Conservation (phyloP, 2,113 vertebrate genomes). For the Eretmodus cyanostictus region DNA sequence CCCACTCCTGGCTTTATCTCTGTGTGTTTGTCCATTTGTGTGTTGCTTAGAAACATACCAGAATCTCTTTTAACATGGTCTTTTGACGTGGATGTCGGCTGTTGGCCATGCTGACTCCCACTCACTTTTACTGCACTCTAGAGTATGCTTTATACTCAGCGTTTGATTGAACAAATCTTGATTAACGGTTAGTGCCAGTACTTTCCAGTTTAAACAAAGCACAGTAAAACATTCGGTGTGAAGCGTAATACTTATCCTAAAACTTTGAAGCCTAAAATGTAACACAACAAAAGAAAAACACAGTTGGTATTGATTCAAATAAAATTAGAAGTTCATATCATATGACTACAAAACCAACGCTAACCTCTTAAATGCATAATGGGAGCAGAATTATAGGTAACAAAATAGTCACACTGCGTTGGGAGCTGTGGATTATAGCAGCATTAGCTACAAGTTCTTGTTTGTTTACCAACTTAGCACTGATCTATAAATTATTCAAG, state of each 20-base stretch:
- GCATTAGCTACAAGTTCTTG: neutral
- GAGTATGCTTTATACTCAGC: neutral
- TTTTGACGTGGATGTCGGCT: slow-evolving; percentile 42
- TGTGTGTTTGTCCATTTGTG: slow-evolving; percentile 23
- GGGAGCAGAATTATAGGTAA: neutral
- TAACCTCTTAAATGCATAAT: neutral
- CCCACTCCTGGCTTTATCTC: slow-evolving; percentile 21
- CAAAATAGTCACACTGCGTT: neutral
- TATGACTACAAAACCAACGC: neutral
- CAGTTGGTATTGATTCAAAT: neutral
- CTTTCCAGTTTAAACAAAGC: neutral
- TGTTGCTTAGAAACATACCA: slow-evolving; percentile 59
- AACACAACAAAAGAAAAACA: neutral
- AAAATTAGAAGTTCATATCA: neutral
- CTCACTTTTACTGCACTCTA: slow-evolving; percentile 22
- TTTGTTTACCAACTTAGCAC: neutral
- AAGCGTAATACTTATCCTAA: neutral
- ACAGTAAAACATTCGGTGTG: neutral
- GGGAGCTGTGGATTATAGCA: neutral
- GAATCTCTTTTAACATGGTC: slow-evolving; percentile 29
- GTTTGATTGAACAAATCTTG: slow-evolving; percentile 16
- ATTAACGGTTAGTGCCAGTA: neutral
- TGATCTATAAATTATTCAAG: neutral
- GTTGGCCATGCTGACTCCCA: slow-evolving; percentile 38
- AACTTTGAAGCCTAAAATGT: neutral